Evolutionary conservation across 2,888 invertebrate species (phyloP), one percentile per base, ranked within the genome.

Genomic region (Terebella lapidaria): DNA sequence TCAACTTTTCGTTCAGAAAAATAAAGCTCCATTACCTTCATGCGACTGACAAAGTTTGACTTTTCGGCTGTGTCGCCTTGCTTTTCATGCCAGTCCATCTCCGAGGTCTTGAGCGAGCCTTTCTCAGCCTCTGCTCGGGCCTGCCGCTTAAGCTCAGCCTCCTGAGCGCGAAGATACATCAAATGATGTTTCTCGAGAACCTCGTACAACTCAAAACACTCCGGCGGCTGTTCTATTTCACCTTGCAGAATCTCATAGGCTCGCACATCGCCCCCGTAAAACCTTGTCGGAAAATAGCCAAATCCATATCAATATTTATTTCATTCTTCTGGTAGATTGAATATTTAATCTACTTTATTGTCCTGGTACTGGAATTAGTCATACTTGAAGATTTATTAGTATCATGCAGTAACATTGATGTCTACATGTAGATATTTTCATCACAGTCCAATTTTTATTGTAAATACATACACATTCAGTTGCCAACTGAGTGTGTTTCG

Each of bases 201-300:
- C 18, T 72, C 69, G 59, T 76, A 77, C 27, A 77, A 64, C 30
- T 67, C 71, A 1, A 56, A 63, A 60, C 76, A 76, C 27, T 66
- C 73, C n/a, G 47, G 62, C 0, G 77, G 76, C 1, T 65, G 67
- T 2, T 65, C 64, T 3, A 76, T 71, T 22, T 72, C 68, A 1
- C 77, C 77, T 30, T 63, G 61, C 20, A 77, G 63, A 20, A 77
- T 76, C 64, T 74, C 69, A 60, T 58, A 60, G 1, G 76, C 75
- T 47, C 77, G 62, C 15, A 77, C 72, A 5, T 72, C 71, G 28
- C 59, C 54, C 0, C 70, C 71, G 69, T 77, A 77, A 63, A 77
- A 77, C 59, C 77, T 77, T 53, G 1, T 28, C 56, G 3, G 22
- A 57, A 24, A 54, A 35, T 22, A n/a, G n/a, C n/a, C n/a, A n/a